A percentile compares a stretch with the other conserved stretches of the same genome.
These are phyloP conservation scores for Diglossa cyanea DNA, from an alignment of 2,797 vertebrate genomes.

Conservation along the genomic window DNA sequence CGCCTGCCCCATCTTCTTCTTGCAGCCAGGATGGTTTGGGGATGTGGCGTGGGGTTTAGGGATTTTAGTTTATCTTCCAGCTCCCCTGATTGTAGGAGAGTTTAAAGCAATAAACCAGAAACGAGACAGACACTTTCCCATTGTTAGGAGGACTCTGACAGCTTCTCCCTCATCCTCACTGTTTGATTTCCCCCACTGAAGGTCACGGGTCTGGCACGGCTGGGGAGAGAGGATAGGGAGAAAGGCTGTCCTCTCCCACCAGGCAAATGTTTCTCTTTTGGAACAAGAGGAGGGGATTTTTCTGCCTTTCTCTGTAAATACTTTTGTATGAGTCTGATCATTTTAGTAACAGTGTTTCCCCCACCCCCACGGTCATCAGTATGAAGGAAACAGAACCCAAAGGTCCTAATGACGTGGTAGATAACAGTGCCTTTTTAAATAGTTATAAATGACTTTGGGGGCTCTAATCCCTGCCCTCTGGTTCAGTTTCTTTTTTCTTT, in stretches of 20 bases:
- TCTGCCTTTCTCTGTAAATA: constrained; percentile 75
- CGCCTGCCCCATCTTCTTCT: background rate
- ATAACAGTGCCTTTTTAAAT: constrained; percentile 64
- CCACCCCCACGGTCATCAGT: constrained; percentile 64
- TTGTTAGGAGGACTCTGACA: constrained; percentile 51
- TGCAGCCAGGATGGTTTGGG: background rate
- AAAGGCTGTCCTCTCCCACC: constrained; percentile 21
- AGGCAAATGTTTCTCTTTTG: constrained; percentile 59
- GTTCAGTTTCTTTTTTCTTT: background rate
- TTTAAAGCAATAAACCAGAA: constrained; percentile 10
- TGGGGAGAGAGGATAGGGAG: constrained; percentile 4
- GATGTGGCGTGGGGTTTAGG: background rate
- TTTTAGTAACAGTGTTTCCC: constrained; percentile 72
- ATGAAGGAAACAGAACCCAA: constrained; percentile 77
- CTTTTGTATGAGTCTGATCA: constrained; percentile 64
- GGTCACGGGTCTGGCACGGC: constrained; percentile 36
- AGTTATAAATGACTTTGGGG: constrained; percentile 54
- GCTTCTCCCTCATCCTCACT: constrained; percentile 15
- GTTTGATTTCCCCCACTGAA: constrained; percentile 26
- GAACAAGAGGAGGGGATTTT: constrained; percentile 61
- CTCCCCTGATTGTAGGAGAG: constrained; percentile 36
- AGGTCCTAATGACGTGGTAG: constrained; percentile 55
- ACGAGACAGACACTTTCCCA: constrained; percentile 41
- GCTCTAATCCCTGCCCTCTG: constrained; percentile 21
- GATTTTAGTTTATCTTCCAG: constrained; percentile 10